Conservation (phyloP, 2,888 invertebrate genomes). For the Tuberolachnus salignus region DNA sequence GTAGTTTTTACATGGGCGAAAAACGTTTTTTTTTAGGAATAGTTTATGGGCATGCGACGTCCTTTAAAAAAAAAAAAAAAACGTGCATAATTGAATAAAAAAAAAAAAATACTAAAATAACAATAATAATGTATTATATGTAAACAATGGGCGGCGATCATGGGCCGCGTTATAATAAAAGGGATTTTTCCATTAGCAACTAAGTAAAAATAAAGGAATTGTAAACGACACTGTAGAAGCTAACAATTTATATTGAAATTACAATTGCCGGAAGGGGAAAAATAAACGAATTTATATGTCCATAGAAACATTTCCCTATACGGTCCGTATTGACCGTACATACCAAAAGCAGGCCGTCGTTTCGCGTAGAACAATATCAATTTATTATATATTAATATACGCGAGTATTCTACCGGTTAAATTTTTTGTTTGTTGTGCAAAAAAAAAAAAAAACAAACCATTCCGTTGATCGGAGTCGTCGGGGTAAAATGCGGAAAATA, state of each 20-base stretch:
- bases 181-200: background rate
- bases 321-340: background rate
- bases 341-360: background rate
- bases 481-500: background rate
- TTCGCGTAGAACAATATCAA: background rate
- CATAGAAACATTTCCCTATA: too few species aligned
- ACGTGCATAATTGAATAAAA: background rate
- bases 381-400: background rate
- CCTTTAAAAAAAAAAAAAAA: too few species aligned
- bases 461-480: background rate
- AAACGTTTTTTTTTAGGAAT: background rate
- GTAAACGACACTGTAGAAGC: background rate
- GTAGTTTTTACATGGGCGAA: too few species aligned
- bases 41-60: background rate
- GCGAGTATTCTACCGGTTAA: background rate
- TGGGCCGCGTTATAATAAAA: too few species aligned
- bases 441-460: background rate
- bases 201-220: background rate
- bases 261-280: background rate
- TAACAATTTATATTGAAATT: slow-evolving; percentile 1
- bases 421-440: background rate
- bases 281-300: background rate
- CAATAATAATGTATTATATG: background rate
- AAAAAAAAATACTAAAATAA: background rate
- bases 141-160: background rate